A percentile compares a stretch with the other conserved stretches of the same genome.
phyloP scores from a whole-genome alignment of 2,888 invertebrate species.

The Pogonocherus hispidulus region DNA sequence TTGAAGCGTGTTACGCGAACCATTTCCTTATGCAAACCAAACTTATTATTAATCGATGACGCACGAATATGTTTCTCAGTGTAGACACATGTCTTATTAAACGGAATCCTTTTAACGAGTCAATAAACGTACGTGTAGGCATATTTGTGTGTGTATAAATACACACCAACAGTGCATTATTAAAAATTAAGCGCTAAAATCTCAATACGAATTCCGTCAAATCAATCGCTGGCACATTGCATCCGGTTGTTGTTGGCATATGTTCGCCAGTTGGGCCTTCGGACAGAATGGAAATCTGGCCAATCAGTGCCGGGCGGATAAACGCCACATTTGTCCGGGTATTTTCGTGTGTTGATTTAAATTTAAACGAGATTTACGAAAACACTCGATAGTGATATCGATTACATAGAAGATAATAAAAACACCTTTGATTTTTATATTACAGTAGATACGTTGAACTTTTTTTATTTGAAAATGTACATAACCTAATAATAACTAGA shows the following conservation, averaged over 20 bases:
- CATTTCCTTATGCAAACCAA: too few relatives aligned
- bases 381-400: too few relatives aligned
- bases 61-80: not conserved
- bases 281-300: constrained; percentile 51
- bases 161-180: constrained; percentile 7
- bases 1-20: too few relatives aligned
- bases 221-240: constrained; percentile 64
- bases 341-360: constrained; percentile 2
- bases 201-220: constrained; percentile 64
- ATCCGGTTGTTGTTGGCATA: constrained; percentile 64
- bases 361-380: not conserved
- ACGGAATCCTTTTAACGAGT: not conserved
- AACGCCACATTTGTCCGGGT: constrained; percentile 28
- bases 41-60: too few relatives aligned
- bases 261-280: constrained; percentile 64
- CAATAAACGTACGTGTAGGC: not conserved
- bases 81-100: not conserved
- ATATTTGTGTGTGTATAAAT: not conserved
- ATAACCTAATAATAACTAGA: too few relatives aligned
- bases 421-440: too few relatives aligned
- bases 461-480: too few relatives aligned
- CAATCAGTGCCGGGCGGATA: constrained; percentile 45
- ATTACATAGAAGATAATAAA: too few relatives aligned
- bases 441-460: too few relatives aligned
- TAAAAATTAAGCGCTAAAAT: constrained; percentile 41